Evolutionary conservation across 2,113 vertebrate species (phyloP), one percentile per base, ranked within the genome.

Genomic region (Grantiella picta): DNA sequence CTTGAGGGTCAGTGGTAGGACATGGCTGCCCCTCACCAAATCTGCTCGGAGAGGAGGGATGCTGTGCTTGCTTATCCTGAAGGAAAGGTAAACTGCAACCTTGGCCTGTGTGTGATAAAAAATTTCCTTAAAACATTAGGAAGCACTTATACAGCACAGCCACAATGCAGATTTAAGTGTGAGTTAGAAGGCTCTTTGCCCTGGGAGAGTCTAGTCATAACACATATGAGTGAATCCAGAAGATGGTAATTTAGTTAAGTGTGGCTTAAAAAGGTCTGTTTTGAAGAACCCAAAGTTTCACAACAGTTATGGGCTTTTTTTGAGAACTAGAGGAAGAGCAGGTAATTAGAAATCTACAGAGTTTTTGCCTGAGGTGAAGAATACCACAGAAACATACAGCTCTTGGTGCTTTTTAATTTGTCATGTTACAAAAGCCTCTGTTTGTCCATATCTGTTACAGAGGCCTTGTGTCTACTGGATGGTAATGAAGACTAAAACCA

Each of bases 301-400:
- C 64, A 88, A 83, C 20, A 83, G 79, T 73, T 85, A 73, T 1
- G 29, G 47, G 50, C 24, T 47, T 92, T 85, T 91, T 91, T 69
- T 93, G 90, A 95, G 73, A 88, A 82, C 82, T 89, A 60, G 65
- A 82, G 73, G 69, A 93, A 87, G 73, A 93, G 31, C 80, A 89
- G 89, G 79, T 88, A 91, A 91, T 93, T 85, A 94, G 76, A 93
- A 95, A 88, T 92, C 63, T 54, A 38, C 7, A 1, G 53, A 61
- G 54, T 59, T n/a, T 77, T 92, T 83, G 88, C 76, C 72, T 77
- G 79, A 87, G 79, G 90, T 5, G 12, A 84, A 78, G 44, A 80
- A 78, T 78, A 68, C 75, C 71, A 44, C 68, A 90, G 40, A 93
- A 91, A 80, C 36, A 28, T 13, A 40, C 21, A 80, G 64, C 71